Conservation (phyloP, 2,113 vertebrate genomes). For the Gadus chalcogrammus region DNA sequence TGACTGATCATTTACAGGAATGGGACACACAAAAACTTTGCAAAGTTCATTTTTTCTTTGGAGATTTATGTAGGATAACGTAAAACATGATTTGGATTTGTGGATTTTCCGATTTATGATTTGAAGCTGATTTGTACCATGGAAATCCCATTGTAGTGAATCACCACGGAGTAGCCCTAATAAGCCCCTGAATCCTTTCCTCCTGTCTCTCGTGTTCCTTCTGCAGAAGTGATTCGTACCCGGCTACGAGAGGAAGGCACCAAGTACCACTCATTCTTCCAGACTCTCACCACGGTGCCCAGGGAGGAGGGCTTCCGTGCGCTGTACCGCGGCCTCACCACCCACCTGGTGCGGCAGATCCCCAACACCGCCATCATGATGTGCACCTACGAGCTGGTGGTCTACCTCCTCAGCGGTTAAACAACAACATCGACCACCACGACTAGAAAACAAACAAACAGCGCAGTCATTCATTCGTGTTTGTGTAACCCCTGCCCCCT, state of each 20-base stretch:
- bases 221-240: constrained; percentile 94
- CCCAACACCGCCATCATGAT: constrained; percentile 99
- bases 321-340: constrained; percentile 93
- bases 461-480: not conserved
- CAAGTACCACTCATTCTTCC: constrained; percentile 95
- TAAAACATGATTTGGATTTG: too few relatives aligned
- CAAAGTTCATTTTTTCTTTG: not conserved
- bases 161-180: not conserved
- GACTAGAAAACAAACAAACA: constrained; percentile 7
- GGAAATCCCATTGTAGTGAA: too few relatives aligned
- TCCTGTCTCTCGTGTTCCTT: not conserved
- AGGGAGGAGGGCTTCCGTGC: constrained; percentile 92
- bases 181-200: not conserved
- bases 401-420: constrained; percentile 94
- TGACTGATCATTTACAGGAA: not conserved
- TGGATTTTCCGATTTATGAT: too few relatives aligned
- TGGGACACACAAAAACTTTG: not conserved
- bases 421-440: constrained; percentile 6
- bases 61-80: not conserved
- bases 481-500: constrained; percentile 7
- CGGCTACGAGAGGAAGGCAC: constrained; percentile 96
- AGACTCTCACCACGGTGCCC: constrained; percentile 87
- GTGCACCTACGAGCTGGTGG: constrained; percentile 96
- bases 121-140: too few relatives aligned
- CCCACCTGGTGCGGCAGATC: constrained; percentile 94